Evolutionary conservation across 1,140 invertebrate species (phyloP), one percentile per base, ranked within the genome.

Genomic region (Macrostomum lignano): DNA sequence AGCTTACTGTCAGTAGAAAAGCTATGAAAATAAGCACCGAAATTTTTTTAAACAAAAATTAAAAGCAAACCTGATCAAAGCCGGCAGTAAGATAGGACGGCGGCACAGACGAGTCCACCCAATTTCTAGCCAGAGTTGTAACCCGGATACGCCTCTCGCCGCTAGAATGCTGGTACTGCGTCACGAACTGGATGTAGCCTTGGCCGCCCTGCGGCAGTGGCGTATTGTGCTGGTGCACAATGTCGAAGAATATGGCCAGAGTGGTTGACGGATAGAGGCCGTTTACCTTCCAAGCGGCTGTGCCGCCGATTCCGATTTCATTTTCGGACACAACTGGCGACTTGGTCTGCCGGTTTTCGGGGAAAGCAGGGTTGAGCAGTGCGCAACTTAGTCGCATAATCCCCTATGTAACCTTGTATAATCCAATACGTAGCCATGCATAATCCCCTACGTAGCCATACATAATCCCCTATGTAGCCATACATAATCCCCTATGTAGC

Each of bases 251-350:
- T 36, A 93, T 65, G 10, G 74, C 74, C 37, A 81, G 68, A 2
- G 86, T 94, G 7, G 77, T 76, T 42, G 72, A 78, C 0, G 86
- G 82, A 32, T 69, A 79, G 7, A 98, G 61, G 0, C 78, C 73
- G 56, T 86, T 94, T 54, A 96, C 71, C 58, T 94, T 96, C 91
- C 91, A 98, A 47, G 88, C 78, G 39, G 73, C 77, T 1, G 91
- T 96, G 30, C 78, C 79, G 25, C 88, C 86, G 52, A 94, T 70
- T 35, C 91, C 91, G 23, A 58, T 43, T 63, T 94, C 88, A 38
- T 74, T 78, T 48, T 98, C 91, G 0, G 82, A 79, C 20, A 96
- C 82, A 20, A 47, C 71, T 5, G 71, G 65, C 30, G n/a, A n/a
- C n/a, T n/a, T n/a, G n/a, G 72, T 72, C 51, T 88, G 88, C n/a